Base-by-base conservation (phyloP, 2,113 vertebrate genomes). In the Lucifuga dentata region DNA sequence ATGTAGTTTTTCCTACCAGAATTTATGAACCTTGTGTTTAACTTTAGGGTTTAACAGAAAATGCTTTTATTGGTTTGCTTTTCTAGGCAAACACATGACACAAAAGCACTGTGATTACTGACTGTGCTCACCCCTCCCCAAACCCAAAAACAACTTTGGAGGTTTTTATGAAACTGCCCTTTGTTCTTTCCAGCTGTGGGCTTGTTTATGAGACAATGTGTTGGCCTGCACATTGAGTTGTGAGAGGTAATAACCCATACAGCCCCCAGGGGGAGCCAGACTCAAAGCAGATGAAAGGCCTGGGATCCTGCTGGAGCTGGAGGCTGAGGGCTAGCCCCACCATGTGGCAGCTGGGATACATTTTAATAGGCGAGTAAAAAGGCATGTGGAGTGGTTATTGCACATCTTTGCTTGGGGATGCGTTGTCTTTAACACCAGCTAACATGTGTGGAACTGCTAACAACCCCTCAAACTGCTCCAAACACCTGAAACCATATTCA, bases 221-320 rank as follows among this genome's bases (percentile, higher is more conserved):
- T 57, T 24, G 0, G n/a, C 26, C 53, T 78, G 36, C 51, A 15
- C 26, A 2, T 23, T 36, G 65, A 45, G 50, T 44, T 38, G 39
- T 59, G 55, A 76, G 68, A 59, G 73, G 80, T 78, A 84, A 85
- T 86, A 80, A 83, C 70, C 86, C 63, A 73, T 43, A 35, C 8
- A 51, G 40, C 21, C 76, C 68, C 76, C 78, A 89, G 84, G 84
- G 84, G 89, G 88, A 87, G 85, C 82, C 75, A 83, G 44, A 79
- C 56, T 51, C 66, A 24, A 23, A 5, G 75, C 87, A 89, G 83
- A 85, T 76, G 69, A 68, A 19, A 17, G 23, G 33, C 55, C 52
- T 55, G 61, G n/a, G 69, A 51, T 43, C 40, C 41, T 50, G 17
- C 17, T 65, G 17, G 24, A 36, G 19, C 29, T 19, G 8, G n/a